Evolutionary conservation across 2,113 vertebrate species (phyloP).

Genomic region (Amazona vittata): DNA sequence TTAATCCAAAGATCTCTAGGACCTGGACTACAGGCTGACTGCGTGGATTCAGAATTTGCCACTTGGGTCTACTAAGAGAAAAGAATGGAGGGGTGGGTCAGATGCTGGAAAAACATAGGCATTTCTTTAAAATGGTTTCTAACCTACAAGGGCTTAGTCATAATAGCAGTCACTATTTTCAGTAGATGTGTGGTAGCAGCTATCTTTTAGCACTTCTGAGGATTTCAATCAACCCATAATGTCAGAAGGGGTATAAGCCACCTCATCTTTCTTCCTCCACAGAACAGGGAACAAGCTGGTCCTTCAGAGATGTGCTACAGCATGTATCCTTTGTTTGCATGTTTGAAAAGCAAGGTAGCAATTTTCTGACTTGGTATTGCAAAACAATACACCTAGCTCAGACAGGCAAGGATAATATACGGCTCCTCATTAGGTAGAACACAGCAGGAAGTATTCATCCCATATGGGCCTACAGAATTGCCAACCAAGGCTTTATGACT

Average conservation of each 20-base stretch:
- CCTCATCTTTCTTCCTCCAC: background rate
- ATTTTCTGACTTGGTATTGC: background rate
- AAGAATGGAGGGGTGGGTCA: background rate
- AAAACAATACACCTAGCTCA: background rate
- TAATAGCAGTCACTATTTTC: constrained; percentile 28
- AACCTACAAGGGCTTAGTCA: background rate
- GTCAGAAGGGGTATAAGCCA: background rate
- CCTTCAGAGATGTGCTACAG: background rate
- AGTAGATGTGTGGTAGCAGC: constrained; percentile 25
- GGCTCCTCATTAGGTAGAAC: background rate
- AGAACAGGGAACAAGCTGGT: background rate
- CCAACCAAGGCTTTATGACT: background rate
- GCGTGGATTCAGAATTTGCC: background rate
- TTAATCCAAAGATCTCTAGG: background rate
- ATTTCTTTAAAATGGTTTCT: background rate
- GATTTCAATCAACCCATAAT: background rate
- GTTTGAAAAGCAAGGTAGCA: background rate
- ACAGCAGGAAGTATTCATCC: background rate
- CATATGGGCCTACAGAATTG: background rate
- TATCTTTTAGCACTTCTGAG: background rate
- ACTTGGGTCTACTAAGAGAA: background rate
- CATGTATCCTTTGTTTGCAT: background rate
- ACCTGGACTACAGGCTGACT: background rate
- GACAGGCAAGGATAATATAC: background rate
- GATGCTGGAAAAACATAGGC: background rate